Evolutionary conservation across 2,797 vertebrate genomes (phyloP).

Genomic region (Rhyacichthys aspro): DNA sequence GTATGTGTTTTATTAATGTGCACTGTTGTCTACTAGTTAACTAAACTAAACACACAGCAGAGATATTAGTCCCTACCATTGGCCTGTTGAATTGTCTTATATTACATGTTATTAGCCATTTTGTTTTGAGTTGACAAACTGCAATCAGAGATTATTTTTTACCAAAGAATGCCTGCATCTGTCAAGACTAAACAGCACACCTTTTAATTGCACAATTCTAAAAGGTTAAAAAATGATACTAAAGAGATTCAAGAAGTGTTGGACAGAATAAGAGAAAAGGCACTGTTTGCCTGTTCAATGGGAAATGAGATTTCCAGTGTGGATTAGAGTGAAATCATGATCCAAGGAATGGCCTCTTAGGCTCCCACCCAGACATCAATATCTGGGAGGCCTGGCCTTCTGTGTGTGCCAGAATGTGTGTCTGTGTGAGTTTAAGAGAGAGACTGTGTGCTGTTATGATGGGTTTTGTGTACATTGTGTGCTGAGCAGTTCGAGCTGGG

Average conservation of each 20-base stretch:
- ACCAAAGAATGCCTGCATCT: too few relatives aligned
- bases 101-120: too few relatives aligned
- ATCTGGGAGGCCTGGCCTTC: conserved; percentile 51
- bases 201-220: too few relatives aligned
- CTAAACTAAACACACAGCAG: too few relatives aligned
- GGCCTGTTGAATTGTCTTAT: too few relatives aligned
- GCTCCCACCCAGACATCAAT: conserved; percentile 64
- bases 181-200: too few relatives aligned
- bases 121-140: too few relatives aligned
- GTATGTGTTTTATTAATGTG: too few relatives aligned
- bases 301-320: conserved; percentile 63
- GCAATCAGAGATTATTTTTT: too few relatives aligned
- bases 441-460: conserved; percentile 20
- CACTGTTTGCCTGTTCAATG: conserved; percentile 34
- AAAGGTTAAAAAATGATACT: neutral
- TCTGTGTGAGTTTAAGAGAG: conserved; percentile 3
- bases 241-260: conserved; percentile 15
- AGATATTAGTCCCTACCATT: too few relatives aligned
- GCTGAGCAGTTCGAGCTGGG: conserved; percentile 52
- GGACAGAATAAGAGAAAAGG: conserved; percentile 14
- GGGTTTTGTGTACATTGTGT: conserved; percentile 51
- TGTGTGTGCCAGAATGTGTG: conserved; percentile 22
- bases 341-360: conserved; percentile 59
- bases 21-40: too few relatives aligned
- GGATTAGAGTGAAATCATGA: conserved; percentile 57